Percentiles rank a stretch among this genome's conserved stretches.
Evolutionary conservation across 2,888 invertebrate genomes (phyloP).

Genomic region (Andrena hattorfiana): DNA sequence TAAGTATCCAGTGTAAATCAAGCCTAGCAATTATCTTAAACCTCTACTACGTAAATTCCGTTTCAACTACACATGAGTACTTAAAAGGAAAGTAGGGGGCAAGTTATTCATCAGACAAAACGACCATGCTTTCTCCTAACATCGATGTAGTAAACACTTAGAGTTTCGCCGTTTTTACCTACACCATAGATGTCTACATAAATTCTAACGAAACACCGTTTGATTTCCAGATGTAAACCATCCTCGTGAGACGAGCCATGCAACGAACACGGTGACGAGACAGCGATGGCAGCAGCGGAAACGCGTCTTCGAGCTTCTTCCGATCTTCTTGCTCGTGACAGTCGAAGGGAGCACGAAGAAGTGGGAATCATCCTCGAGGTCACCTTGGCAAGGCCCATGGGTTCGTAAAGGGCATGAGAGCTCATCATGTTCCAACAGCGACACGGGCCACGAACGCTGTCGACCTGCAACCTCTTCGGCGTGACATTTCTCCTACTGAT

Average conservation of each 20-base stretch:
- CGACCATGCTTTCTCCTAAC: too few species aligned
- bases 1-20: not conserved
- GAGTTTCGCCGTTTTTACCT: too few species aligned
- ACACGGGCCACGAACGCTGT: conserved; percentile 81
- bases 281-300: conserved; percentile 76
- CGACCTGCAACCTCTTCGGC: conserved; percentile 75
- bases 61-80: too few species aligned
- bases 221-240: conserved; percentile 67
- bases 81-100: too few species aligned
- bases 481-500: conserved; percentile 74
- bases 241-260: conserved; percentile 70
- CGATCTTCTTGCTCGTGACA: conserved; percentile 66
- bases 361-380: conserved; percentile 64
- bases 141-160: too few species aligned
- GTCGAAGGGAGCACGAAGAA: conserved; percentile 66
- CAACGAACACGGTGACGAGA: conserved; percentile 73
- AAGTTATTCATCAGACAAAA: too few species aligned
- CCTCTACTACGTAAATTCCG: too few species aligned
- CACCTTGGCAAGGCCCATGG: conserved; percentile 77
- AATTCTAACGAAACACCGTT: not conserved
- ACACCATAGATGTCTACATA: not conserved
- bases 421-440: conserved; percentile 83
- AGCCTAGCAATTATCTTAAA: too few species aligned
- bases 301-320: conserved; percentile 61
- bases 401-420: conserved; percentile 82